Evolutionary conservation across 1,140 invertebrate genomes (phyloP).

Genomic region (Lepidostoma basale): DNA sequence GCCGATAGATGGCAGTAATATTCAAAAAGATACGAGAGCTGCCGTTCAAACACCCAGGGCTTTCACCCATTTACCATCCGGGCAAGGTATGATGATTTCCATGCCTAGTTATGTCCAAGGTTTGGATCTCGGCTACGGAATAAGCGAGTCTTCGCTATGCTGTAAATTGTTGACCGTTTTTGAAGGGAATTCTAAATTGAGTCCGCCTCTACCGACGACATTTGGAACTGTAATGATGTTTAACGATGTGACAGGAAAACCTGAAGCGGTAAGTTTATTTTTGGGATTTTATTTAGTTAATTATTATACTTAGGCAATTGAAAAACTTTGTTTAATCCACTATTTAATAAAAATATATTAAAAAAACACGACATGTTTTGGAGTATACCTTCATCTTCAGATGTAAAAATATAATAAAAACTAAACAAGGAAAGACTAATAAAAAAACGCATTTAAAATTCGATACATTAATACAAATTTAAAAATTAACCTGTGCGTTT

Average conservation of each 20-base stretch:
- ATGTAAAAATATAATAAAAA: too few relatives aligned
- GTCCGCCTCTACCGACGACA: conserved; percentile 49
- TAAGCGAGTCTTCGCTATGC: conserved; percentile 46
- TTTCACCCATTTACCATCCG: conserved; percentile 39
- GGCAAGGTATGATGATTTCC: conserved; percentile 46
- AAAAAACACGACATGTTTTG: too few relatives aligned
- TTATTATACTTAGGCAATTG: too few relatives aligned
- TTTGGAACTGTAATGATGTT: conserved; percentile 53
- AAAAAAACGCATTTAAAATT: too few relatives aligned
- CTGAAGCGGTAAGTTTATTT: conserved; percentile 51
- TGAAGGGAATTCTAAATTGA: conserved; percentile 48
- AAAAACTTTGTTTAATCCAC: too few relatives aligned
- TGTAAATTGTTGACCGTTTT: conserved; percentile 56
- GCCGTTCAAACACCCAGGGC: conserved; percentile 43
- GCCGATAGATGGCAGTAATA: conserved; percentile 1
- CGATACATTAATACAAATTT: too few relatives aligned
- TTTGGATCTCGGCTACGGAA: conserved; percentile 17
- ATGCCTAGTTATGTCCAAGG: conserved; percentile 55
- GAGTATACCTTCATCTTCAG: too few relatives aligned
- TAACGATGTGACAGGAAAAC: conserved; percentile 50
- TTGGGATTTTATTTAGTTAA: too few relatives aligned
- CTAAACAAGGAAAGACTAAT: too few relatives aligned
- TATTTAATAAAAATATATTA: too few relatives aligned
- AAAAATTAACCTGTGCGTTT: too few relatives aligned
- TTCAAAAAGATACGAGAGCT: conserved; percentile 11